Base-by-base conservation (phyloP, 1,140 invertebrate species). In the Drosophila orena region DNA sequence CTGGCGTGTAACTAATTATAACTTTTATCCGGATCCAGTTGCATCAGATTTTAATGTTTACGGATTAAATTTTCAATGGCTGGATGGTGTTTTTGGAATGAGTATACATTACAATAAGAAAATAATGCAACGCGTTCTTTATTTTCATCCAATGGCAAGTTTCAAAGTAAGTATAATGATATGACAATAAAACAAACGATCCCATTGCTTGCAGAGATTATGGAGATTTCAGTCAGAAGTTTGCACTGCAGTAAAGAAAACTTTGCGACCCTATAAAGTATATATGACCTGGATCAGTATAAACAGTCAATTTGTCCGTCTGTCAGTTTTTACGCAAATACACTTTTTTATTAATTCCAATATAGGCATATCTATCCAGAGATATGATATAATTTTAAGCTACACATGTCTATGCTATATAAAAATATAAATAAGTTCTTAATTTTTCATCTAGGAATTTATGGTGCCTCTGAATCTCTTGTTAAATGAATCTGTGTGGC, bases 91-190 rank as follows among this genome's bases (percentile, higher is more conserved):
- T 15, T 97, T 97, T 79, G 96, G 96, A 0, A 92, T 97, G 72
- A 94, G 96, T 8, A 77, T 97, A 17, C 94, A 94, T 20, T 95
- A 95, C 0, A 55, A 94, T 27, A 24, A 35, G 5, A 37, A 56
- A n/a, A 83, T 85, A n/a, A 86, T 76, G 8, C 94, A 96, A 17
- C 93, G 95, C 42, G 93, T 94, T 2, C 75, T 97, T 8, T 97
- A 95, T 72, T 97, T 96, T 80, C 96, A 97, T 92, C 94, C 96
- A 0, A 95, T 97, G 95, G 96, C 96, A 1, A 96, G 96, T 81
- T 96, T 95, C 71, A 93, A 93, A 84, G 91, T 92, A 42, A 22
- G 71, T 14, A 8, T n/a, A 15, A 14, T 3, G 15, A 8, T 30
- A 30, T 2, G 7, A 30, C 27, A 30, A 30, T 7, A 30, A 30